Base-by-base conservation (phyloP, 2,113 vertebrate genomes). In the Pristiophorus japonicus region DNA sequence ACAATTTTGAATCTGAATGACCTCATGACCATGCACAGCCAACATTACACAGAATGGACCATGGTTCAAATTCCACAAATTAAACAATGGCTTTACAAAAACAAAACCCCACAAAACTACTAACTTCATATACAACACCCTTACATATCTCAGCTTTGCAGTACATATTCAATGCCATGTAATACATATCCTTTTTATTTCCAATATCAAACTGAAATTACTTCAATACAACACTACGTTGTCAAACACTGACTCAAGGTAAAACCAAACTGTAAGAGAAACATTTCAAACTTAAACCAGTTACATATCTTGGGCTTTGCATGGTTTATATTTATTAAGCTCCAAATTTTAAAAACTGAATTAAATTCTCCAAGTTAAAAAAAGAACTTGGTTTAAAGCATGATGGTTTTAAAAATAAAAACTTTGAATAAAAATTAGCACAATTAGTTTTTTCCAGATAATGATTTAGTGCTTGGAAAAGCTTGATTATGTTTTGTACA, bases 11-110 rank as follows among this genome's bases (percentile, higher is more conserved):
- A 94, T 70, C 65, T 70, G 93, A 94, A 73, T 94, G 93, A 94
- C 24, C 27, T 94, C 42, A 45, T 94, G 42, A 94, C 97, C 98
- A 98, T 98, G 98, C 98, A 98, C 96, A 95, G 97, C 97, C 96
- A 97, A 97, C 97, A 96, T 97, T 97, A 97, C 97, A 98, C 96
- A 78, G 96, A 97, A 97, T 97, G 95, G 96, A 66, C 94, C 97
- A 96, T 97, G 96, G 96, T 96, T 96, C 96, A 96, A 96, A 97
- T 96, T 96, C 96, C 96, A 97, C 97, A 96, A 97, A 96, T 97
- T 96, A 96, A 97, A 96, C 96, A 96, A 96, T 96, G 95, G 96
- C 96, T 96, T 97, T 96, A 96, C 87, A 96, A 97, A 96, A 96
- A 95, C 96, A 96, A 96, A 96, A 96, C 97, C 97, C 97, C 97